A percentile compares a stretch with the other conserved stretches of the same genome.
Evolutionary conservation across 2,113 vertebrate species (phyloP).

Genomic region (Cynopterus brachyotis): DNA sequence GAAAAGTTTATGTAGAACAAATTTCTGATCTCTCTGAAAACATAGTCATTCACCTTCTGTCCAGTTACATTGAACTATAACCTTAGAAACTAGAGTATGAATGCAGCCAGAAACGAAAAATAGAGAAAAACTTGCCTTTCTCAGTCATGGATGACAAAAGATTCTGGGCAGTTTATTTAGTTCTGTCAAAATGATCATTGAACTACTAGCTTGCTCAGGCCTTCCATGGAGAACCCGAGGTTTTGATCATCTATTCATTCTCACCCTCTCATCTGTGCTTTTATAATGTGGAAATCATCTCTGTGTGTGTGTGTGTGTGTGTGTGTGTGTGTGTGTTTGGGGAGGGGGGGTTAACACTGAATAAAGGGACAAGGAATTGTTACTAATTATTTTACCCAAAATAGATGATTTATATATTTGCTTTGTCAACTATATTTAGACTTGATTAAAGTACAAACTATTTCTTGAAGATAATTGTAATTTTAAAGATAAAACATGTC

Average conservation of each 20-base stretch:
- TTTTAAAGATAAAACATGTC: slow-evolving; percentile 10
- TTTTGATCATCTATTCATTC: slow-evolving; percentile 54
- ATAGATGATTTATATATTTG: neutral
- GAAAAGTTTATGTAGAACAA: slow-evolving; percentile 45
- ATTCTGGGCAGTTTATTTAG: slow-evolving; percentile 57
- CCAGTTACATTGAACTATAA: neutral
- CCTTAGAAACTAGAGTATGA: slow-evolving; percentile 63
- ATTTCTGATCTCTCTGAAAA: slow-evolving; percentile 64
- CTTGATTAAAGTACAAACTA: neutral
- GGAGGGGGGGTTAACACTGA: neutral
- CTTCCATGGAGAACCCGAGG: slow-evolving; percentile 46
- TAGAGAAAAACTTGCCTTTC: slow-evolving; percentile 27
- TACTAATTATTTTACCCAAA: slow-evolving; percentile 20
- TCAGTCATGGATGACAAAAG: slow-evolving; percentile 66
- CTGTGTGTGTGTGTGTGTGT: too few species aligned
- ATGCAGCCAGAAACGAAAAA: slow-evolving; percentile 27
- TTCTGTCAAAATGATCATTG: slow-evolving; percentile 56
- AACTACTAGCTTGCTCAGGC: slow-evolving; percentile 39
- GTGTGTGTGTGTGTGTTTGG: too few species aligned
- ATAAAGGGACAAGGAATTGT: neutral
- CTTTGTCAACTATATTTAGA: slow-evolving; percentile 22
- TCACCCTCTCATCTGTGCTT: slow-evolving; percentile 61
- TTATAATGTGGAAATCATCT: neutral
- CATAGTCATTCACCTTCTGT: slow-evolving; percentile 50
- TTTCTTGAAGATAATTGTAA: slow-evolving; percentile 17